Evolutionary conservation across 2,888 invertebrate species (phyloP).

Genomic region (Tinea semifulvella): DNA sequence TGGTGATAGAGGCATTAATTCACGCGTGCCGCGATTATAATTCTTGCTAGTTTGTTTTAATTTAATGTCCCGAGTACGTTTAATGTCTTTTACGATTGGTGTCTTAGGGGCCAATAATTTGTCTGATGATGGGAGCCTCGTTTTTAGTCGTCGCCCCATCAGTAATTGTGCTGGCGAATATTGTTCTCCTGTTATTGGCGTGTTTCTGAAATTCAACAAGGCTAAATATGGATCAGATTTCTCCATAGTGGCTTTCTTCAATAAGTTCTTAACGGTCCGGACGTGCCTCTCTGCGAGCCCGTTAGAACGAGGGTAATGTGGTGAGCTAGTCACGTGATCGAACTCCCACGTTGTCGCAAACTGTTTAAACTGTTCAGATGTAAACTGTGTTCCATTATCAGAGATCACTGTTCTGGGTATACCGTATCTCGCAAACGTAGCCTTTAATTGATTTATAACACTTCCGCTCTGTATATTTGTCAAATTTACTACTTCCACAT

Average conservation of each 20-base stretch:
- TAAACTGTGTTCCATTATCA: neutral
- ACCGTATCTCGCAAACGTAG: neutral
- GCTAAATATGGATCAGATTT: conserved; percentile 18
- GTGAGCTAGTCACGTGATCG: neutral
- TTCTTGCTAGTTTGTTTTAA: neutral
- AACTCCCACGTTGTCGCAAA: neutral
- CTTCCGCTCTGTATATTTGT: neutral
- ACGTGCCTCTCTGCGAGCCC: conserved; percentile 3
- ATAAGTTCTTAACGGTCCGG: conserved; percentile 12
- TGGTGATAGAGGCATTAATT: neutral
- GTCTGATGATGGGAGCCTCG: conserved; percentile 14
- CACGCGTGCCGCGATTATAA: neutral
- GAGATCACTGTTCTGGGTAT: neutral
- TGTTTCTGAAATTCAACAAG: conserved; percentile 19
- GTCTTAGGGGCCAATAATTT: conserved; percentile 10
- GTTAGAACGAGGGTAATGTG: conserved; percentile 1
- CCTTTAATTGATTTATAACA: neutral
- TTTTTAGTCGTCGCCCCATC: conserved; percentile 20
- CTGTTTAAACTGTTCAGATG: neutral
- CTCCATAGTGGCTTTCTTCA: conserved; percentile 16
- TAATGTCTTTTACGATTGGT: neutral
- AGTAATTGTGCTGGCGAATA: conserved; percentile 18
- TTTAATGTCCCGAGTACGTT: neutral
- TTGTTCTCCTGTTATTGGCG: conserved; percentile 14
- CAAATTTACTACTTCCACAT: conserved; percentile 19